These are phyloP conservation scores for Sarcophaga bullata DNA, from an alignment of 1,140 invertebrate genomes.

Conservation along the genomic window DNA sequence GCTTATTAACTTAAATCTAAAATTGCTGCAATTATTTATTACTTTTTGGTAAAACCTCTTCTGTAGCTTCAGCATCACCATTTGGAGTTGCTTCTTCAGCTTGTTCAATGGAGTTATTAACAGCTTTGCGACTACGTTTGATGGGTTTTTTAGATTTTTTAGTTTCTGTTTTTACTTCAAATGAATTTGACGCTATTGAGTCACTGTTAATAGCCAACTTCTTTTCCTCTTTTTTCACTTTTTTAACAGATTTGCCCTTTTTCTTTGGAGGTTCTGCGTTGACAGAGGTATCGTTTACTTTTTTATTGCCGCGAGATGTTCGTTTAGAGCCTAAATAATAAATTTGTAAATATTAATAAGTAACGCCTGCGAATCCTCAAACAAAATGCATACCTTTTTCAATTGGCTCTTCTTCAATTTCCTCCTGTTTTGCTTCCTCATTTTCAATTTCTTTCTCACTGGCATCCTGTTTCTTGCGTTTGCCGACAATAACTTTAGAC, in stretches of 20 bases:
- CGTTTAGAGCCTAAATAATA: neutral
- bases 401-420: neutral
- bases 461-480: neutral
- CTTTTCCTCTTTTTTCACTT: neutral
- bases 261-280: conserved; percentile 5
- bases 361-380: neutral
- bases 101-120: neutral
- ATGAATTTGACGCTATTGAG: neutral
- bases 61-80: neutral
- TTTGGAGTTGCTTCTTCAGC: neutral
- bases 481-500: neutral
- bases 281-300: neutral
- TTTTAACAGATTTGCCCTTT: conserved; percentile 8
- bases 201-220: neutral
- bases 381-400: neutral
- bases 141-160: neutral
- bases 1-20: neutral
- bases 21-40: neutral
- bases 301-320: neutral
- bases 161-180: neutral
- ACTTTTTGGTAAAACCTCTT: conserved; percentile 20
- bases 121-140: neutral
- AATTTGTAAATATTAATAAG: no score
- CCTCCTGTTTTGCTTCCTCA: neutral
- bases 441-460: neutral